Evolutionary conservation across 2,888 invertebrate genomes (phyloP).

Genomic region (Unio pictorum): DNA sequence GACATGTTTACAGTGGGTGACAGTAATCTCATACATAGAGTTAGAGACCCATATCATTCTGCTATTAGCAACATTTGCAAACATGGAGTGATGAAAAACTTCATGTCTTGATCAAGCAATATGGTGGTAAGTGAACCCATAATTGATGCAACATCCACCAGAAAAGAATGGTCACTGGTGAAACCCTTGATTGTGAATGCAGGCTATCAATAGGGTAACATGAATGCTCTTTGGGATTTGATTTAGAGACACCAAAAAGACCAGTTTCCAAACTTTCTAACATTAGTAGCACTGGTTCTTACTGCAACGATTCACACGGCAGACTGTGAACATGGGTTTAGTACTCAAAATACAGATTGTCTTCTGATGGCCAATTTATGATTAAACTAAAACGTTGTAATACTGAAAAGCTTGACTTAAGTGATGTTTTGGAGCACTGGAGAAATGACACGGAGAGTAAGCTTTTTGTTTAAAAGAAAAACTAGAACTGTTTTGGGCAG

Average conservation of each 20-base stretch:
- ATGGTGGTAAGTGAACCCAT: background rate
- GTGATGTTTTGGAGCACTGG: too few relatives aligned
- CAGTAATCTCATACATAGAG: conserved; percentile 15
- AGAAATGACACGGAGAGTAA: too few relatives aligned
- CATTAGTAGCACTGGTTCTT: conserved; percentile 10
- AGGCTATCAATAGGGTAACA: conserved; percentile 6
- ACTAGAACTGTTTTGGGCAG: too few relatives aligned
- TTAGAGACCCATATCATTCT: conserved; percentile 16
- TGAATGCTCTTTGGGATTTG: background rate
- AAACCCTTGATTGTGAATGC: conserved; percentile 6
- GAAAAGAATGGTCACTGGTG: conserved; percentile 10
- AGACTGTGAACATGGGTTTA: conserved; percentile 4
- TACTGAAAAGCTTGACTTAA: too few relatives aligned
- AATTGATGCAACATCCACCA: conserved; percentile 7
- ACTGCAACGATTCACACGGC: conserved; percentile 4
- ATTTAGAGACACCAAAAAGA: conserved; percentile 4
- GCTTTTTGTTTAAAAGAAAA: too few relatives aligned
- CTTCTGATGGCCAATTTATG: too few relatives aligned
- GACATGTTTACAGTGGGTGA: conserved; percentile 13
- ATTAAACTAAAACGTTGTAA: too few relatives aligned
- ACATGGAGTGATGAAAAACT: conserved; percentile 19
- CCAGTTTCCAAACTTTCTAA: conserved; percentile 1
- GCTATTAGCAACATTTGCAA: conserved; percentile 2
- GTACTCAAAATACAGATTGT: too few relatives aligned
- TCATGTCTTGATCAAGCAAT: conserved; percentile 10